A percentile compares a stretch with the other conserved stretches of the same genome.
Conservation (phyloP, 2,888 invertebrate genomes). For the Bursaphelenchus okinawaensis region DNA sequence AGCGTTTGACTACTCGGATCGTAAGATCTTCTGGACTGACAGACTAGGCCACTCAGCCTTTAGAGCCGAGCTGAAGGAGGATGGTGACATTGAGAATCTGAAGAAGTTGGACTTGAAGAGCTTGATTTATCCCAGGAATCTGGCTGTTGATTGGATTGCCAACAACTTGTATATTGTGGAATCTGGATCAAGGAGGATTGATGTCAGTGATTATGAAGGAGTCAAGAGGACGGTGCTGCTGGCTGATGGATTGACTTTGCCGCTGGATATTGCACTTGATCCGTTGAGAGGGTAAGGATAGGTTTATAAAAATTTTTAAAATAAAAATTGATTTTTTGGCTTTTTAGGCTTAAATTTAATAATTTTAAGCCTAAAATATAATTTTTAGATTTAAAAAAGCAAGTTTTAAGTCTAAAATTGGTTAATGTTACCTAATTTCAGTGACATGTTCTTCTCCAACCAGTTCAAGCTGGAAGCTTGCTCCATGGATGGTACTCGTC, state of each 20-base stretch:
- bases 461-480: constrained; percentile 71
- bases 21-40: constrained; percentile 76
- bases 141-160: constrained; percentile 94
- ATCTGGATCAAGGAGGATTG: constrained; percentile 83
- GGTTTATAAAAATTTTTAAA: background rate
- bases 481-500: constrained; percentile 86
- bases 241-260: constrained; percentile 81
- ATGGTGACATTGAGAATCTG: constrained; percentile 51
- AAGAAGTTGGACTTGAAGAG: constrained; percentile 53
- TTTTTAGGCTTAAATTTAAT: too few species aligned
- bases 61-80: constrained; percentile 47
- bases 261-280: constrained; percentile 85
- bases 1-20: constrained; percentile 85
- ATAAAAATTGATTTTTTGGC: background rate
- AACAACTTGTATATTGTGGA: constrained; percentile 84
- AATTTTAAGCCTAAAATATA: background rate
- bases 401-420: too few species aligned
- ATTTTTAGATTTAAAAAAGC: background rate
- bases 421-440: constrained; percentile 47
- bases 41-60: constrained; percentile 53
- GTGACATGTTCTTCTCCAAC: constrained; percentile 64
- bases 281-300: constrained; percentile 72
- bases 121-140: constrained; percentile 55
- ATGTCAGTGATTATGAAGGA: constrained; percentile 80
- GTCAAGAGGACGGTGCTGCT: constrained; percentile 82